phyloP scores from a whole-genome alignment of 2,113 vertebrate genomes.

The Cygnus atratus region DNA sequence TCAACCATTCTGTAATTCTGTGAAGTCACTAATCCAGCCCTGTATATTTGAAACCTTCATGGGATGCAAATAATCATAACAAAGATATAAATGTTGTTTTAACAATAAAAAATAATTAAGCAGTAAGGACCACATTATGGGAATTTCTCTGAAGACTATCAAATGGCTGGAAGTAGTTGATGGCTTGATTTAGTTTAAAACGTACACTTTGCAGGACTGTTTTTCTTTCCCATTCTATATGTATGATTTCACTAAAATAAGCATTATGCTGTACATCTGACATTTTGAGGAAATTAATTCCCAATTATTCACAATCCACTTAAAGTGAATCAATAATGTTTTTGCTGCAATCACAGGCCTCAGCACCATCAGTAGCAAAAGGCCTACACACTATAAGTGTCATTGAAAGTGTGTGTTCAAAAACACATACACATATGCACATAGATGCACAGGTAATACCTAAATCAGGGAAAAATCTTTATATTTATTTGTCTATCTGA shows the following conservation, averaged over 20 bases:
- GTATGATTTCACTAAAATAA: background rate
- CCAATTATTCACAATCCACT: background rate
- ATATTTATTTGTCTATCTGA: background rate
- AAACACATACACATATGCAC: background rate
- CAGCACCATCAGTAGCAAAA: background rate
- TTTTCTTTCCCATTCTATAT: background rate
- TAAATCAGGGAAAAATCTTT: background rate
- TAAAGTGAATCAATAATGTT: background rate
- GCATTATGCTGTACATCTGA: background rate
- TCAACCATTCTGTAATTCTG: no score
- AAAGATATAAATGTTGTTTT: background rate
- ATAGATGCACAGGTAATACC: background rate
- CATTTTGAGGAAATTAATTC: background rate
- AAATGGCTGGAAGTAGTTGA: background rate
- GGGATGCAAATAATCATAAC: background rate
- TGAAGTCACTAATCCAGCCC: background rate
- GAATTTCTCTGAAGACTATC: background rate
- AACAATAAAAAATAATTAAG: background rate
- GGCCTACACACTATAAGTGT: background rate
- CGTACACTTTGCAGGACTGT: background rate
- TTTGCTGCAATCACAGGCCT: background rate
- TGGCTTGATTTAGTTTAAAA: background rate
- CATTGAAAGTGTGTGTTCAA: background rate
- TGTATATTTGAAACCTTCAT: background rate
- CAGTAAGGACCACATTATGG: background rate